Conservation (phyloP, 2,888 invertebrate genomes). For the Eurytoma californica region DNA sequence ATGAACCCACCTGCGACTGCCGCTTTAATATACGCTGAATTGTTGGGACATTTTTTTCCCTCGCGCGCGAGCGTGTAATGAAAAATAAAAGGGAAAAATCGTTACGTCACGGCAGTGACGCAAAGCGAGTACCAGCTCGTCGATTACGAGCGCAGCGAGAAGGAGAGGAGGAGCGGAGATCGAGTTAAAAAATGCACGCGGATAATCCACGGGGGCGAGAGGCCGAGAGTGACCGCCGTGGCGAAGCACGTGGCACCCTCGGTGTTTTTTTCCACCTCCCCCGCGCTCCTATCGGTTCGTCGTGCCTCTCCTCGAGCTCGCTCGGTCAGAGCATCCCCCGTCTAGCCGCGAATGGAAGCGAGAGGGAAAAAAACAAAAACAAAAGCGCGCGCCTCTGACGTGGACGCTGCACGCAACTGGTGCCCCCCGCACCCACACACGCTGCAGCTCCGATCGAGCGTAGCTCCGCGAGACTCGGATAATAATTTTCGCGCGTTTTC, state of each 20-base stretch:
- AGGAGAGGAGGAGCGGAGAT: background rate
- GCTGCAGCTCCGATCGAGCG: constrained; percentile 50
- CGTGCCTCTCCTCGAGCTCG: constrained; percentile 14
- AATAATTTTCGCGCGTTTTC: constrained; percentile 47
- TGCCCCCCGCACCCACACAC: constrained; percentile 33
- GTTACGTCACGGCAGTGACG: background rate
- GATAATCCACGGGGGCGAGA: background rate
- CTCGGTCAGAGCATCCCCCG: background rate
- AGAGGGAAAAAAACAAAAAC: constrained; percentile 23
- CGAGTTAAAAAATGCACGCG: constrained; percentile 12
- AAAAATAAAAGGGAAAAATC: background rate
- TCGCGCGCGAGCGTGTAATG: constrained; percentile 17
- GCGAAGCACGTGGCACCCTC: constrained; percentile 9
- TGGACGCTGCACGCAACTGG: constrained; percentile 60
- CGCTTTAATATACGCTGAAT: constrained; percentile 11
- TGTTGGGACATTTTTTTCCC: constrained; percentile 4
- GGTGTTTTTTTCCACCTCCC: constrained; percentile 23
- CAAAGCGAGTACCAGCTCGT: background rate
- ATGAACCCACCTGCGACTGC: constrained; percentile 19
- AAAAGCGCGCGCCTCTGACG: background rate
- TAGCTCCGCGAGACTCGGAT: constrained; percentile 42
- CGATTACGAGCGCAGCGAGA: background rate
- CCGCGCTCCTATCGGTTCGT: constrained; percentile 14
- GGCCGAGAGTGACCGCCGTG: constrained; percentile 19
- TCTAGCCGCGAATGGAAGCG: background rate